A percentile compares a stretch with the other conserved stretches of the same genome.
These are phyloP conservation scores for Neolamprologus fasciatus DNA, from an alignment of 2,113 vertebrate genomes.

Conservation along the genomic window DNA sequence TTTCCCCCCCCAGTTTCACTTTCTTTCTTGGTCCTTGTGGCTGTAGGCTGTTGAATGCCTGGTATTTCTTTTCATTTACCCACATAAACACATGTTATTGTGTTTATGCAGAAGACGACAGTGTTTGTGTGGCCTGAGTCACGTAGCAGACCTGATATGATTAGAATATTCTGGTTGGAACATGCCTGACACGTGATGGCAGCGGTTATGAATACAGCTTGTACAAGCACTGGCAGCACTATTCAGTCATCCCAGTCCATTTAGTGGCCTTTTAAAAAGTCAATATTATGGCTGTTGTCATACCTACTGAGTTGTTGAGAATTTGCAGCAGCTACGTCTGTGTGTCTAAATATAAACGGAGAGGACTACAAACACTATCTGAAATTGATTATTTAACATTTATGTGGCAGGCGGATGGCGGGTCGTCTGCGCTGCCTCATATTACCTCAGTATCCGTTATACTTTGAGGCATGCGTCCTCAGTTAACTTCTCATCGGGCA, in stretches of 20 bases:
- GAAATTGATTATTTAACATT: neutral
- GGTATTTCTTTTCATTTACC: neutral
- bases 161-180: neutral
- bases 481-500: neutral
- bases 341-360: slow-evolving; percentile 1
- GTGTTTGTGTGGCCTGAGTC: neutral
- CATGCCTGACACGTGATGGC: neutral
- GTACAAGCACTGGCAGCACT: neutral
- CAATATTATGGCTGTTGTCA: neutral
- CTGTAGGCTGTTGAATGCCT: neutral
- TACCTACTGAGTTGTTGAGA: neutral
- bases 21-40: neutral
- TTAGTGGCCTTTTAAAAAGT: neutral
- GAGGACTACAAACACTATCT: neutral
- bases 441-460: neutral
- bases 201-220: neutral
- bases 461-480: neutral
- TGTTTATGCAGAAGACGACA: neutral
- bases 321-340: neutral
- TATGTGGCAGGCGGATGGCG: neutral
- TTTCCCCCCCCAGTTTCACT: neutral
- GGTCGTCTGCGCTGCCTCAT: neutral
- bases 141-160: neutral
- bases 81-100: neutral
- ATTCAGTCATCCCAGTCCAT: neutral